These are phyloP conservation scores for Eumeta japonica DNA, from an alignment of 1,140 invertebrate genomes.

Conservation along the genomic window DNA sequence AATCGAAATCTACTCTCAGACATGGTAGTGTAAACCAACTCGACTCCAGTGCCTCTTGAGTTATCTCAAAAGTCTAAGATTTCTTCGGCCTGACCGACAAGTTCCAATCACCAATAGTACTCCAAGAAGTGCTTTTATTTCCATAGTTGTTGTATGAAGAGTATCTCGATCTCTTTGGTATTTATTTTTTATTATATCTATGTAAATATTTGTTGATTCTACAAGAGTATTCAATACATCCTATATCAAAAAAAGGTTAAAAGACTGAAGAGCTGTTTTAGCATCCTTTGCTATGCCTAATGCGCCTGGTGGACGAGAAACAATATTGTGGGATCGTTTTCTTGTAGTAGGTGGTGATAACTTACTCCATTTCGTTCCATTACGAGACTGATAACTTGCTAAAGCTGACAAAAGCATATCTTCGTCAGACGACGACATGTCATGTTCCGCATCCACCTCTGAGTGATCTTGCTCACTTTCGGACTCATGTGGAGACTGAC, in stretches of 20 bases:
- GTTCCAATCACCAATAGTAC: neutral
- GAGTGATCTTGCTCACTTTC: constrained; percentile 6
- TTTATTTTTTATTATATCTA: constrained; percentile 4
- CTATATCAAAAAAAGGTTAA: constrained; percentile 1
- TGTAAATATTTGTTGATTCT: constrained; percentile 3
- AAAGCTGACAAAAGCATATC: constrained; percentile 3
- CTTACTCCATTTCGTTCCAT: constrained; percentile 6
- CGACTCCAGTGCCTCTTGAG: constrained; percentile 1
- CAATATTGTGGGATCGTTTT: constrained; percentile 2
- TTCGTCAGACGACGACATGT: constrained; percentile 1
- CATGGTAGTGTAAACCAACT: too few relatives aligned
- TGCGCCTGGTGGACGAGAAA: neutral
- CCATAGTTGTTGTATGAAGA: too few relatives aligned
- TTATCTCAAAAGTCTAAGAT: constrained; percentile 6
- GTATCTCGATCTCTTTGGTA: constrained; percentile 5
- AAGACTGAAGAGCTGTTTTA: constrained; percentile 2
- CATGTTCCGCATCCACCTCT: neutral
- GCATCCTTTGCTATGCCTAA: constrained; percentile 3
- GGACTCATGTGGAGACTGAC: too few relatives aligned
- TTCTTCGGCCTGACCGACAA: constrained; percentile 1
- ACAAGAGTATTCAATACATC: constrained; percentile 3
- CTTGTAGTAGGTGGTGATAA: constrained; percentile 3
- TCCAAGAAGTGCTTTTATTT: constrained; percentile 3
- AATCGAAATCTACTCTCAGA: too few relatives aligned
- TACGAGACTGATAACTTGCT: constrained; percentile 3